Percentiles rank a stretch among this genome's conserved stretches.
Evolutionary conservation across 1,140 invertebrate genomes (phyloP).

Genomic region (Drosophila nigrodunni): DNA sequence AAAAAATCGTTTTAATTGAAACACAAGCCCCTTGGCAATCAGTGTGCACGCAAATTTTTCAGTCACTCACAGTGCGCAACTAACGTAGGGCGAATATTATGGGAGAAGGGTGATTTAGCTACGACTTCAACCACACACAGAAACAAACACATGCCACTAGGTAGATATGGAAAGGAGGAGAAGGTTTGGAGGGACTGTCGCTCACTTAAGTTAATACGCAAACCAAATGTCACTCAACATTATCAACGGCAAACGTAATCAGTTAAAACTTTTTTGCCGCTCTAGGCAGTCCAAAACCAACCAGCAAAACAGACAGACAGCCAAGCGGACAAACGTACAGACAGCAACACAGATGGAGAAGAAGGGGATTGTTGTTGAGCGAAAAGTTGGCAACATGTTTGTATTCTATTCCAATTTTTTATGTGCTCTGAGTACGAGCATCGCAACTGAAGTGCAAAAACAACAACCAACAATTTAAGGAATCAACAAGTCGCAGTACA

Average conservation of each 20-base stretch:
- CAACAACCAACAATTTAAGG: conserved; percentile 17
- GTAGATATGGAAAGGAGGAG: not conserved
- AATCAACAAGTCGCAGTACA: conserved; percentile 17
- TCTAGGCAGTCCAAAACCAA: conserved; percentile 51
- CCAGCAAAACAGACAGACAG: conserved; percentile 51
- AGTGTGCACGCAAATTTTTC: conserved; percentile 54
- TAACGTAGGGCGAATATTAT: not conserved
- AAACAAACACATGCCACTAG: conserved; percentile 20
- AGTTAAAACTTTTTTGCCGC: conserved; percentile 76
- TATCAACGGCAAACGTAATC: conserved; percentile 80
- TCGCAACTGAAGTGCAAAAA: conserved; percentile 39
- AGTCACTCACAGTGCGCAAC: conserved; percentile 44
- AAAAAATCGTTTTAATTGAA: conserved; percentile 78
- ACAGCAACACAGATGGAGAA: conserved; percentile 21
- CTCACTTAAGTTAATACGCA: conserved; percentile 80
- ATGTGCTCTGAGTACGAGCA: conserved; percentile 51
- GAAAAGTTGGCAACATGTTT: conserved; percentile 76
- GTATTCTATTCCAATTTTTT: conserved; percentile 79
- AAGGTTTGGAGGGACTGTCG: conserved; percentile 47
- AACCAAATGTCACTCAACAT: conserved; percentile 81
- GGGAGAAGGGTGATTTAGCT: conserved; percentile 5
- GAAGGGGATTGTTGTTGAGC: conserved; percentile 36
- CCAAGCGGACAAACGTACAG: conserved; percentile 12
- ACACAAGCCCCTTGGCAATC: conserved; percentile 73
- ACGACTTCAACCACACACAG: conserved; percentile 21